phyloP scores from a whole-genome alignment of 2,888 invertebrate genomes.

The Epinotia bilunana region DNA sequence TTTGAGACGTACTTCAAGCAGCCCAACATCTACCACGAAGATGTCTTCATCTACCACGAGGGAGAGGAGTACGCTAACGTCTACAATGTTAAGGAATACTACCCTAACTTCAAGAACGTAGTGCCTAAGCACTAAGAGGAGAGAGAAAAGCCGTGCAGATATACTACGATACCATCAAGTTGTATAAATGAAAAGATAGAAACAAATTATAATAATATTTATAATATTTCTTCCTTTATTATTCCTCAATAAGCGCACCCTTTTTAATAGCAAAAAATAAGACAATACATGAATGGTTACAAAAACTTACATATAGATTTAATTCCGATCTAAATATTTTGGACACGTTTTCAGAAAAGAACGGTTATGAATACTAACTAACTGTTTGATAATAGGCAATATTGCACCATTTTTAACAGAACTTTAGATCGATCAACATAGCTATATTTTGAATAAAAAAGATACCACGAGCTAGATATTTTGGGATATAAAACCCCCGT shows the following conservation, averaged over 20 bases:
- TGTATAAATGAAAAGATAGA: neutral
- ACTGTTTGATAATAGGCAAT: too few species aligned
- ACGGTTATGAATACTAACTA: too few species aligned
- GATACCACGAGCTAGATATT: too few species aligned
- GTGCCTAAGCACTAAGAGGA: conserved; percentile 52
- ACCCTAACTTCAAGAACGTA: conserved; percentile 61
- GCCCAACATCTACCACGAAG: conserved; percentile 86
- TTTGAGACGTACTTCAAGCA: conserved; percentile 74
- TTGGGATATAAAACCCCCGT: too few species aligned
- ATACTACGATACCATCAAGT: neutral
- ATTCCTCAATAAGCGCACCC: neutral
- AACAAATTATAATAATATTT: neutral
- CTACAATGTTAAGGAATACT: conserved; percentile 52
- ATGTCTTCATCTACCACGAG: conserved; percentile 82
- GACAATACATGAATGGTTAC: too few species aligned
- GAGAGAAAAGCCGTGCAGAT: conserved; percentile 6
- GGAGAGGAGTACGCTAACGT: conserved; percentile 66
- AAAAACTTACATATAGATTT: too few species aligned
- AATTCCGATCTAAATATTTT: too few species aligned
- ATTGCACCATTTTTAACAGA: too few species aligned
- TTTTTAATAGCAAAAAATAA: too few species aligned
- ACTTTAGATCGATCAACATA: too few species aligned
- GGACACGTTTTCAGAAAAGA: too few species aligned
- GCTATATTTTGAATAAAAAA: too few species aligned
- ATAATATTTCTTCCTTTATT: neutral